Conservation (phyloP, 2,113 vertebrate genomes). For the Cololabis saira region DNA sequence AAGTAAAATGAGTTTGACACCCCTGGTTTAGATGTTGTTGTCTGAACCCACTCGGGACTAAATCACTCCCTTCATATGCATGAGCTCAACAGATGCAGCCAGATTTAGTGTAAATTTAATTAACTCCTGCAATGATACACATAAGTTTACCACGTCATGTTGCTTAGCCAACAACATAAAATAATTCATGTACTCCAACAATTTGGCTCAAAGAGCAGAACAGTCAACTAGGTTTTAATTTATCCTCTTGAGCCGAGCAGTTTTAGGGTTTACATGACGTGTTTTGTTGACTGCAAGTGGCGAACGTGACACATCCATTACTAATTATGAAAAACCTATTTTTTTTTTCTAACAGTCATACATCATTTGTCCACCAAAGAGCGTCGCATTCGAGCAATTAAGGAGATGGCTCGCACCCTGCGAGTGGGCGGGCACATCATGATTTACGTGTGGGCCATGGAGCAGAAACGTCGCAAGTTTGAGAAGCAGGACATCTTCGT, state of each 20-base stretch:
- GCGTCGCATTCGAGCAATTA: slow-evolving; percentile 77
- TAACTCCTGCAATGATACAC: slow-evolving; percentile 33
- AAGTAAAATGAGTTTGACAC: too few species aligned
- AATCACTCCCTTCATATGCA: neutral
- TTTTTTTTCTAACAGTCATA: slow-evolving; percentile 71
- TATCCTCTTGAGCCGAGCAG: neutral
- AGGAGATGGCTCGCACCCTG: slow-evolving; percentile 84
- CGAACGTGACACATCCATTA: slow-evolving; percentile 13
- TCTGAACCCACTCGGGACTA: neutral
- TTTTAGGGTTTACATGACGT: neutral
- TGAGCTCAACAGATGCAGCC: slow-evolving; percentile 4
- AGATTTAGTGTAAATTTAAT: slow-evolving; percentile 21
- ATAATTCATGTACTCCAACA: slow-evolving; percentile 39
- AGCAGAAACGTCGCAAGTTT: slow-evolving; percentile 85
- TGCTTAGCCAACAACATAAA: slow-evolving; percentile 47
- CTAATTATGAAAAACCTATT: slow-evolving; percentile 13
- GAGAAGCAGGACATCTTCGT: slow-evolving; percentile 87
- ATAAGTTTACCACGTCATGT: slow-evolving; percentile 39
- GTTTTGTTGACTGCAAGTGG: slow-evolving; percentile 1
- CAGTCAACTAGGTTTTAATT: slow-evolving; percentile 32
- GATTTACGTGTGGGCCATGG: slow-evolving; percentile 90
- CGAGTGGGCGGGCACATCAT: slow-evolving; percentile 85
- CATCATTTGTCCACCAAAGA: slow-evolving; percentile 85
- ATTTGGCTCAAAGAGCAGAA: slow-evolving; percentile 19
- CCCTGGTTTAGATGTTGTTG: neutral